Evolutionary conservation across 2,113 vertebrate genomes (phyloP).

Genomic region (Raphicerus campestris): DNA sequence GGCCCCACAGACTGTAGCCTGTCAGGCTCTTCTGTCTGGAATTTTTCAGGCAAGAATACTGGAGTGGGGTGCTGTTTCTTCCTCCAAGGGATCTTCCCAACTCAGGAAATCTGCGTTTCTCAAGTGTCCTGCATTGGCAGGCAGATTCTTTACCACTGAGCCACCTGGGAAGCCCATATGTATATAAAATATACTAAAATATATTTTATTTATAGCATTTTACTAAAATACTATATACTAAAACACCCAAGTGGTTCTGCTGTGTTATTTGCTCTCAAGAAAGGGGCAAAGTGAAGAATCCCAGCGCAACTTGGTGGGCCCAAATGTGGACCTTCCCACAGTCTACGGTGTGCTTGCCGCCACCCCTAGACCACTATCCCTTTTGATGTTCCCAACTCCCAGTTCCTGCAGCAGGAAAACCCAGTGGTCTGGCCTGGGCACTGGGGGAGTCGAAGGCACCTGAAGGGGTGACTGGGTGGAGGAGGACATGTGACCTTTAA

Average conservation of each 20-base stretch:
- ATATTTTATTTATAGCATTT: not conserved
- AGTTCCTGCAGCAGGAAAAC: slow-evolving; percentile 66
- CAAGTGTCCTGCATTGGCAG: not conserved
- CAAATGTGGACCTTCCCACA: not conserved
- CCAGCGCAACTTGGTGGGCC: slow-evolving; percentile 11
- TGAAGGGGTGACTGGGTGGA: slow-evolving; percentile 56
- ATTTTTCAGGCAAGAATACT: not conserved
- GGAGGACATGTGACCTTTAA: slow-evolving; percentile 33
- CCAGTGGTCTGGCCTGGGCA: slow-evolving; percentile 60
- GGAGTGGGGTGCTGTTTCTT: not conserved
- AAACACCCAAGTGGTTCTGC: slow-evolving; percentile 48
- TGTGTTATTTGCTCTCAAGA: slow-evolving; percentile 65
- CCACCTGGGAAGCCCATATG: not conserved
- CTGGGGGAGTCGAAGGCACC: slow-evolving; percentile 68
- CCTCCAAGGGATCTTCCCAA: not conserved
- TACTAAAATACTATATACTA: not conserved
- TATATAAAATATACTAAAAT: slow-evolving; percentile 74
- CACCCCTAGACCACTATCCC: not conserved
- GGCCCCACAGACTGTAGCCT: not conserved
- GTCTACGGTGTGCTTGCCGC: not conserved
- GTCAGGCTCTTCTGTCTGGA: not conserved
- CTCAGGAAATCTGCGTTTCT: not conserved
- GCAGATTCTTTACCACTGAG: not conserved
- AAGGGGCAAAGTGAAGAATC: slow-evolving; percentile 53
- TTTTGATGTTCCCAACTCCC: slow-evolving; percentile 47